phyloP scores from a whole-genome alignment of 2,888 invertebrate species.

The Drosophila paramelanica region DNA sequence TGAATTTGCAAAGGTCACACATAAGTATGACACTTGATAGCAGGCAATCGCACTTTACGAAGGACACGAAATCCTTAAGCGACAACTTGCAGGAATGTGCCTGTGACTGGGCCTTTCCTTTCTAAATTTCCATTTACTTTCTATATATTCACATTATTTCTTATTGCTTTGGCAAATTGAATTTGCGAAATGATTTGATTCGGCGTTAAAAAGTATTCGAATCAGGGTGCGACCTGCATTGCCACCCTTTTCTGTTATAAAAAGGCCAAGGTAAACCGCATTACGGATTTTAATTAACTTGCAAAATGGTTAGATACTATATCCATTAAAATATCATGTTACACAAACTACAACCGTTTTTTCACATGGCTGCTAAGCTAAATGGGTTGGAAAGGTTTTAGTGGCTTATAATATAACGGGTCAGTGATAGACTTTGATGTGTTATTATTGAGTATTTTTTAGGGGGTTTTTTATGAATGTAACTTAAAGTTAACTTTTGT shows the following conservation, averaged over 20 bases:
- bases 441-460: neutral
- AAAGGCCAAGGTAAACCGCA: conserved; percentile 62
- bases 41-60: conserved; percentile 70
- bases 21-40: conserved; percentile 81
- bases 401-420: conserved; percentile 37
- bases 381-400: conserved; percentile 59
- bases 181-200: conserved; percentile 75
- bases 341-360: conserved; percentile 47
- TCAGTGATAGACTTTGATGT: conserved; percentile 13
- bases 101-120: conserved; percentile 39
- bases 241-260: conserved; percentile 56
- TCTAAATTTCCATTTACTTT: conserved; percentile 58
- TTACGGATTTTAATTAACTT: conserved; percentile 75
- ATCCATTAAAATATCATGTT: conserved; percentile 83
- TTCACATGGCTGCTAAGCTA: conserved; percentile 5
- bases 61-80: conserved; percentile 25
- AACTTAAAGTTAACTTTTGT: no score
- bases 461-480: no score
- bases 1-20: conserved; percentile 84
- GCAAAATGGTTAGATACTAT: conserved; percentile 52
- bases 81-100: conserved; percentile 60
- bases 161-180: conserved; percentile 68
- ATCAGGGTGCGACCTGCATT: conserved; percentile 31
- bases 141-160: conserved; percentile 47
- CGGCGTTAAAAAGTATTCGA: conserved; percentile 57